A percentile compares a stretch with the other conserved stretches of the same genome.
phyloP scores from a whole-genome alignment of 2,113 vertebrate species.

The Neotoma lepida region DNA sequence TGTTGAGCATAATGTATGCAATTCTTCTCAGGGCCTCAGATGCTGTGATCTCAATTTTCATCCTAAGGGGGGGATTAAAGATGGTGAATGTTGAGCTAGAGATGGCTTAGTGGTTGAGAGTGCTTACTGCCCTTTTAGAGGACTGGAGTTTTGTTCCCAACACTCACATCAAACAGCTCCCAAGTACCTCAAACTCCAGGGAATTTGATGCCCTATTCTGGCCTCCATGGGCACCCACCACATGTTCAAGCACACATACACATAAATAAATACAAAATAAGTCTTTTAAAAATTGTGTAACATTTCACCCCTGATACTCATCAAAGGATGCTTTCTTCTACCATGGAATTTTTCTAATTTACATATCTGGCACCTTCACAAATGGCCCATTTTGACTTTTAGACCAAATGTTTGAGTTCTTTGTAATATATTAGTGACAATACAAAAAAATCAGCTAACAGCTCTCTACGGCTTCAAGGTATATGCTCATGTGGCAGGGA shows the following conservation, averaged over 20 bases:
- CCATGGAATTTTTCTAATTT: background rate
- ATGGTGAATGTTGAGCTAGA: background rate
- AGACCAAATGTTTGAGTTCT: conserved; percentile 70
- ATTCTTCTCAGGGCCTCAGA: background rate
- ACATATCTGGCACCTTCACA: conserved; percentile 37
- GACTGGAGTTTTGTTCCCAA: background rate
- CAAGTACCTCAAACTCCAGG: background rate
- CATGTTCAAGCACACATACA: background rate
- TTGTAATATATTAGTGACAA: conserved; percentile 76
- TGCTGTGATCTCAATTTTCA: conserved; percentile 19
- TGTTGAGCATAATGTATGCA: background rate
- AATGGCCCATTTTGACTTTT: conserved; percentile 61
- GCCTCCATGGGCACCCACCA: background rate
- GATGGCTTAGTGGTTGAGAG: background rate
- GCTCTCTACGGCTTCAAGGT: conserved; percentile 69
- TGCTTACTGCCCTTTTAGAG: background rate
- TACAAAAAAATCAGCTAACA: conserved; percentile 73
- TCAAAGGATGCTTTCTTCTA: conserved; percentile 51
- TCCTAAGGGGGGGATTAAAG: conserved; percentile 10
- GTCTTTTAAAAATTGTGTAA: background rate
- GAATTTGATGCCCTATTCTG: background rate
- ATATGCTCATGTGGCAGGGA: conserved; percentile 51
- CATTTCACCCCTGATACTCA: background rate
- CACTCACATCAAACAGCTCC: background rate
- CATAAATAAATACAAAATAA: background rate